Evolutionary conservation across 1,140 invertebrate genomes (phyloP), one percentile per base, ranked within the genome.

Genomic region (Sesamia nonagrioides): DNA sequence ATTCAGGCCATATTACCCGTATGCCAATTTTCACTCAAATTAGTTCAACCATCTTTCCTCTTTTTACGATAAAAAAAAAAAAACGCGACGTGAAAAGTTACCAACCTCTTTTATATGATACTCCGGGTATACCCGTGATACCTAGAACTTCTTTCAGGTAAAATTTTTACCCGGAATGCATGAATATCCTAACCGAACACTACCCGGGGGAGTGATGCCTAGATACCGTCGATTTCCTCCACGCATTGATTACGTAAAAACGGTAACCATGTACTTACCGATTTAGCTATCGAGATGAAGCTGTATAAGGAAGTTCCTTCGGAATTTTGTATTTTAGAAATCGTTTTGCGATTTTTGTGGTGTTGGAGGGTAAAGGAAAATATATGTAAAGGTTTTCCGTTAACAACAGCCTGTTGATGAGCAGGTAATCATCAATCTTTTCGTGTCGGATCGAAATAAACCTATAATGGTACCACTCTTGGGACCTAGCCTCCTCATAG

Each of bases 231-330:
- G 40, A 61, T 75, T 71, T 50, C 21, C 45, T 61, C 45, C 8
- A 61, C 58, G 58, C 58, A 75, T 75, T 75, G 56, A 75, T 75
- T 75, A 63, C 73, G 56, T 63, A 75, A 63, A 74, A 75, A 75
- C 48, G 72, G 72, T 21, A 61, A 75, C 71, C 71, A 35, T 17
- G 33, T 35, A n/a, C 27, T 27, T 27, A 27, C 27, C 58, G 40
- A 75, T 75, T 63, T 40, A 18, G n/a, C 15, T 66, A 42, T 42
- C 61, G 42, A 48, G 66, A 69, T 61, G 33, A 58, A 60, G 27
- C 11, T 7, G 15, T 40, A 60, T 66, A 66, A 66, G 61, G 61
- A 66, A 42, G 35, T 58, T 33, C 17, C 37, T 21, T 66, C 21
- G 7, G 13, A 60, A 27, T 27, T 60, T 63, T 63, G 40, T 63